phyloP scores from a whole-genome alignment of 2,888 invertebrate species.

The Strigamia transsilvanica region DNA sequence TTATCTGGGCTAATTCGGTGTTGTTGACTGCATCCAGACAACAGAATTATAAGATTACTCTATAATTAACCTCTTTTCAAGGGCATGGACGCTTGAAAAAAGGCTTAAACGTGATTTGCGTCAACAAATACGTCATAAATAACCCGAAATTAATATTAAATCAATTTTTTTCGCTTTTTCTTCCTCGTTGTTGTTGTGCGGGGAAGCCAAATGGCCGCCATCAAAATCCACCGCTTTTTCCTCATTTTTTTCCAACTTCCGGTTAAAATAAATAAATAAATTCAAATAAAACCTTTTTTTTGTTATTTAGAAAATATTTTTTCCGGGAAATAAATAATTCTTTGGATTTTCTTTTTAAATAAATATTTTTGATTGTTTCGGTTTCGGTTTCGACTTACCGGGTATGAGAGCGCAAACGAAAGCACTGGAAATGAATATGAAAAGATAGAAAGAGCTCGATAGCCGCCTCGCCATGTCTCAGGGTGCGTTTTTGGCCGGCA shows the following conservation, averaged over 20 bases:
- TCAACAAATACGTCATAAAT: neutral
- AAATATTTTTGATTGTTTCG: neutral
- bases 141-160: neutral
- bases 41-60: slow-evolving; percentile 8
- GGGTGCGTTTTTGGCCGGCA: neutral
- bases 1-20: slow-evolving; percentile 25
- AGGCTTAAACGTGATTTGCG: slow-evolving; percentile 18
- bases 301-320: too few species aligned
- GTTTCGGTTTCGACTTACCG: neutral
- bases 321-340: too few species aligned
- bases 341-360: too few species aligned
- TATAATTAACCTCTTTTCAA: slow-evolving; percentile 45
- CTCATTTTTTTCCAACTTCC: neutral
- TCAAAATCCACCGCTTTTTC: neutral
- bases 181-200: neutral
- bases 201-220: neutral
- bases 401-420: slow-evolving; percentile 15
- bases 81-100: slow-evolving; percentile 28
- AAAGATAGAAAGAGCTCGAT: neutral
- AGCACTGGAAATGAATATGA: neutral
- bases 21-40: slow-evolving; percentile 12
- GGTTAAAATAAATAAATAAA: neutral
- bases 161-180: neutral
- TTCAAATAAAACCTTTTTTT: too few species aligned
- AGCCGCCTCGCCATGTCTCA: neutral